A percentile compares a stretch with the other conserved stretches of the same genome.
phyloP scores from a whole-genome alignment of 2,113 vertebrate species.

The Nerophis ophidion region DNA sequence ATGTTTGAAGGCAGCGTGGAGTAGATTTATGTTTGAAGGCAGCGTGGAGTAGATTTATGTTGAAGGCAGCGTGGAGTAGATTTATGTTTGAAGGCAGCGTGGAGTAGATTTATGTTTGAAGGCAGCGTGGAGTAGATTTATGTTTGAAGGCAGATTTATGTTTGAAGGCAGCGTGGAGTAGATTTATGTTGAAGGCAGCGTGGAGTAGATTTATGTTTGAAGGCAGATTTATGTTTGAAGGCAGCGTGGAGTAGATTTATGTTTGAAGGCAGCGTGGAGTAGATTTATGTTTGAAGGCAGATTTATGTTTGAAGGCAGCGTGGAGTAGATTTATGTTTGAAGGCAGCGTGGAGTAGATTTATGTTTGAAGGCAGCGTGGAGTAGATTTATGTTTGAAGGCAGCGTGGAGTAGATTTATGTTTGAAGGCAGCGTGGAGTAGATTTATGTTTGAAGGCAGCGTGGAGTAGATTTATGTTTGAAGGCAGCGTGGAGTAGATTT shows the following conservation, averaged over 20 bases:
- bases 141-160: too few species aligned
- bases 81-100: too few species aligned
- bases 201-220: too few species aligned
- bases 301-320: too few species aligned
- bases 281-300: too few species aligned
- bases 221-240: too few species aligned
- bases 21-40: not conserved
- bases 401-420: not conserved
- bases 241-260: not conserved
- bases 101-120: not conserved
- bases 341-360: not conserved
- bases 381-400: not conserved
- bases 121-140: not conserved
- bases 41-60: not conserved
- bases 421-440: not conserved
- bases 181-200: too few species aligned
- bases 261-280: not conserved
- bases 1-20: too few species aligned
- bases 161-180: not conserved
- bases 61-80: not conserved
- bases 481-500: not conserved
- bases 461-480: not conserved
- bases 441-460: too few species aligned
- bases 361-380: too few species aligned
- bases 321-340: not conserved